Conservation (phyloP, 1,140 invertebrate species). For the Cydia splendana region DNA sequence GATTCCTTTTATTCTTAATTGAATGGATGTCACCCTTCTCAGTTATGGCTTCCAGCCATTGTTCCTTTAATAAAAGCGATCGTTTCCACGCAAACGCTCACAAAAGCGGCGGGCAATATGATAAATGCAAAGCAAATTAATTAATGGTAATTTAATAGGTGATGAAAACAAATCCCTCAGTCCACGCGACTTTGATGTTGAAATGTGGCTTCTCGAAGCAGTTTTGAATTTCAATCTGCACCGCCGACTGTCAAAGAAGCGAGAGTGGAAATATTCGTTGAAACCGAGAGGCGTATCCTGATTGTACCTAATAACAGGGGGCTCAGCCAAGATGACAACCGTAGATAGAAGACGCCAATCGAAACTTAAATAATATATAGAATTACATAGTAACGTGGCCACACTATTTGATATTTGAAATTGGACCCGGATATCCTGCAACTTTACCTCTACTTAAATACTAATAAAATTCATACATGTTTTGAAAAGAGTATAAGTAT, state of each 20-base stretch:
- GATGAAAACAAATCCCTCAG: background rate
- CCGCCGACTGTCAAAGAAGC: background rate
- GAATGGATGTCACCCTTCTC: conserved; percentile 10
- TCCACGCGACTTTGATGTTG: background rate
- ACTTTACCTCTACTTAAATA: too few species aligned
- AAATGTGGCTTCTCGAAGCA: background rate
- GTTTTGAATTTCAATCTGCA: background rate
- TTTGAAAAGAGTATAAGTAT: too few species aligned
- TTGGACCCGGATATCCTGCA: too few species aligned
- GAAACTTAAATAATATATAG: too few species aligned
- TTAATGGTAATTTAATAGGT: conserved; percentile 8
- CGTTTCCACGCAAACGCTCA: conserved; percentile 8
- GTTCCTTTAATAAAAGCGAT: conserved; percentile 12
- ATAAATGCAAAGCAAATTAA: conserved; percentile 14
- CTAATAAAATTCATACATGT: too few species aligned
- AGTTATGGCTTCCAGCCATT: background rate
- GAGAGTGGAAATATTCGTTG: background rate
- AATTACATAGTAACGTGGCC: too few species aligned
- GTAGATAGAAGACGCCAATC: too few species aligned
- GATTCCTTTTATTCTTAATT: conserved; percentile 9
- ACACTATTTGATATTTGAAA: too few species aligned
- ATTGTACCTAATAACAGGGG: too few species aligned
- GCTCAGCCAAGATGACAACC: too few species aligned
- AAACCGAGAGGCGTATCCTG: too few species aligned
- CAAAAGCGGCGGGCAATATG: background rate